Conservation (phyloP, 2,113 vertebrate species). For the Chrysochloris asiatica region DNA sequence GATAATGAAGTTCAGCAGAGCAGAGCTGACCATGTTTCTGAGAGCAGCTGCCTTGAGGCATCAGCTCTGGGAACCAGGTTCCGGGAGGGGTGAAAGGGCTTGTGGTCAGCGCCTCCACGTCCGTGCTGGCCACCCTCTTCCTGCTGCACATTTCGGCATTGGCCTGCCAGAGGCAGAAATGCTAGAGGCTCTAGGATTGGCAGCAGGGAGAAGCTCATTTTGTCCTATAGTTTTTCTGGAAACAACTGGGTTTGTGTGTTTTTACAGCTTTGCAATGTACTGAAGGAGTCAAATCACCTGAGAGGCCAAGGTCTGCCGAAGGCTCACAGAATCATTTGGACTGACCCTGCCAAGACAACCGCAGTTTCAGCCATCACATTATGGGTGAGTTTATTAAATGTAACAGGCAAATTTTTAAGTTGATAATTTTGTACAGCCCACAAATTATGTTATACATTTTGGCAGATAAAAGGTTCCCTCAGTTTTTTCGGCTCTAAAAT, state of each 20-base stretch:
- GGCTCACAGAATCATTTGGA: too few species aligned
- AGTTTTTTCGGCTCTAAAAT: not conserved
- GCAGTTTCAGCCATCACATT: too few species aligned
- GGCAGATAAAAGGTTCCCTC: too few species aligned
- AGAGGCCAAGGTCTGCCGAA: too few species aligned
- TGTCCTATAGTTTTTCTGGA: not conserved
- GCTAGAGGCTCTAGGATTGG: not conserved
- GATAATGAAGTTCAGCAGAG: slow-evolving; percentile 63
- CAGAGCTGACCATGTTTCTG: not conserved
- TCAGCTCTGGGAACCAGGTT: not conserved
- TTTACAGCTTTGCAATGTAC: not conserved
- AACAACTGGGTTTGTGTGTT: not conserved
- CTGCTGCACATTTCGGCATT: not conserved
- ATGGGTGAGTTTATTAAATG: too few species aligned
- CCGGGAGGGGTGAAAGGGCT: not conserved
- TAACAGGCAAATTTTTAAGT: too few species aligned
- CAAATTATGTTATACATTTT: too few species aligned
- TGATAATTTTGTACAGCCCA: too few species aligned
- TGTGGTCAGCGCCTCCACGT: fast-evolving
- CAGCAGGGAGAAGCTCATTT: not conserved
- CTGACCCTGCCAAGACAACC: too few species aligned
- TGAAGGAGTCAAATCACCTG: fast-evolving
- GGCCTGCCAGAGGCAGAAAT: not conserved
- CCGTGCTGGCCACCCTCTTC: fast-evolving
- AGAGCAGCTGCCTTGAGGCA: not conserved